phyloP scores from a whole-genome alignment of 2,888 invertebrate genomes.

The Lithophane ornitopus region DNA sequence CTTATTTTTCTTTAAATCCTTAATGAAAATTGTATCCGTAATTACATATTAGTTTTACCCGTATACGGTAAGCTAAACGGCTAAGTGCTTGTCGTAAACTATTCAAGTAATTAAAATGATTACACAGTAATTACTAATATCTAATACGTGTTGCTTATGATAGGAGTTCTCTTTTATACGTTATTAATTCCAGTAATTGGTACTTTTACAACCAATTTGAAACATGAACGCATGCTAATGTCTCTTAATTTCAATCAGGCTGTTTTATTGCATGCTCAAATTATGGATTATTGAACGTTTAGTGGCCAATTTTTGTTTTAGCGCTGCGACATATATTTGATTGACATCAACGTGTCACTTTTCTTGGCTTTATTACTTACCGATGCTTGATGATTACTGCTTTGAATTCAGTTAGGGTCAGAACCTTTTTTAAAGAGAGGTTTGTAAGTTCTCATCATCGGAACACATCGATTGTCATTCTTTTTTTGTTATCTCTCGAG shows the following conservation, averaged over 20 bases:
- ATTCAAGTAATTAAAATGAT: constrained; percentile 62
- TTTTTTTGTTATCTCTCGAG: background rate
- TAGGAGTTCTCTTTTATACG: constrained; percentile 51
- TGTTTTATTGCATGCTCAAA: constrained; percentile 19
- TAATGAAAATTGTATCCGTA: constrained; percentile 37
- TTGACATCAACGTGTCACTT: constrained; percentile 7
- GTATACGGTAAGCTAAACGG: constrained; percentile 43
- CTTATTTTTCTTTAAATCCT: constrained; percentile 35
- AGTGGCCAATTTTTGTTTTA: constrained; percentile 17
- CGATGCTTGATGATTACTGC: too few species aligned
- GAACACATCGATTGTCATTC: background rate
- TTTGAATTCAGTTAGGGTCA: background rate
- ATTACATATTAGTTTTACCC: constrained; percentile 60
- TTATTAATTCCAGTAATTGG: constrained; percentile 50
- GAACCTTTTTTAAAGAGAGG: background rate
- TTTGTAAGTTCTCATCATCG: background rate
- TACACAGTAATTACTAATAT: constrained; percentile 54
- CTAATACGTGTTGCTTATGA: constrained; percentile 54
- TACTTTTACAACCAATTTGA: constrained; percentile 58
- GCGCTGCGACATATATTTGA: constrained; percentile 3
- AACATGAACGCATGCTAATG: constrained; percentile 43
- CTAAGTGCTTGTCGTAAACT: constrained; percentile 47
- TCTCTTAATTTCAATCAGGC: constrained; percentile 44
- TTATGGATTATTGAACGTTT: constrained; percentile 40
- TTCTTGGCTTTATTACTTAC: background rate